phyloP scores from a whole-genome alignment of 2,797 vertebrate genomes.

The Coregonus ussuriensis region DNA sequence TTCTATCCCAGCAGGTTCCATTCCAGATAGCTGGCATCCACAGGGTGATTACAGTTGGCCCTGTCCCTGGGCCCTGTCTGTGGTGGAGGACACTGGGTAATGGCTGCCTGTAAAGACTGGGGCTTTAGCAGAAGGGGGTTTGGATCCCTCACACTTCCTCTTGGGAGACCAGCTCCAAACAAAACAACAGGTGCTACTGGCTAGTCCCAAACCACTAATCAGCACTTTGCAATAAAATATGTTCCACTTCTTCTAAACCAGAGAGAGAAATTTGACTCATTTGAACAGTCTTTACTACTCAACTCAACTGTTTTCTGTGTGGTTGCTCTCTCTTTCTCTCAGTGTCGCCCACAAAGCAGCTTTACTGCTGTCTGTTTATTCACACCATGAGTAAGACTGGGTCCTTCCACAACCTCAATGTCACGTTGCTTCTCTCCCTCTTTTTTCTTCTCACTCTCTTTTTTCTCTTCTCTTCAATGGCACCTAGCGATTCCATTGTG shows the following conservation, averaged over 20 bases:
- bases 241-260: conserved; percentile 35
- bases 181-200: conserved; percentile 47
- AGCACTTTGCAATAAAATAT: conserved; percentile 42
- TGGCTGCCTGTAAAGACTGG: conserved; percentile 8
- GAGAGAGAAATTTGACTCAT: conserved; percentile 9
- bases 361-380: not conserved
- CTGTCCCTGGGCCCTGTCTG: conserved; percentile 4
- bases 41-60: conserved; percentile 7
- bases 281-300: not conserved
- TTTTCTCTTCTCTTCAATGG: not conserved
- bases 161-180: conserved; percentile 26
- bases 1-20: not conserved
- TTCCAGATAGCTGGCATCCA: not conserved
- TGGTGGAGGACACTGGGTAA: conserved; percentile 14
- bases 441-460: not conserved
- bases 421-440: not conserved
- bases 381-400: not conserved
- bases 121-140: not conserved
- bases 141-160: conserved; percentile 31
- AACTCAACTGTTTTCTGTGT: conserved; percentile 1
- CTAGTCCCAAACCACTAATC: conserved; percentile 45
- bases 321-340: not conserved
- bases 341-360: not conserved
- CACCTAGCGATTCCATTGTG: not conserved
- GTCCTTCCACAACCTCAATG: not conserved